A percentile compares a stretch with the other conserved stretches of the same genome.
These are phyloP conservation scores for Illadopsis cleaveri DNA, from an alignment of 2,113 vertebrate genomes.

Conservation along the genomic window DNA sequence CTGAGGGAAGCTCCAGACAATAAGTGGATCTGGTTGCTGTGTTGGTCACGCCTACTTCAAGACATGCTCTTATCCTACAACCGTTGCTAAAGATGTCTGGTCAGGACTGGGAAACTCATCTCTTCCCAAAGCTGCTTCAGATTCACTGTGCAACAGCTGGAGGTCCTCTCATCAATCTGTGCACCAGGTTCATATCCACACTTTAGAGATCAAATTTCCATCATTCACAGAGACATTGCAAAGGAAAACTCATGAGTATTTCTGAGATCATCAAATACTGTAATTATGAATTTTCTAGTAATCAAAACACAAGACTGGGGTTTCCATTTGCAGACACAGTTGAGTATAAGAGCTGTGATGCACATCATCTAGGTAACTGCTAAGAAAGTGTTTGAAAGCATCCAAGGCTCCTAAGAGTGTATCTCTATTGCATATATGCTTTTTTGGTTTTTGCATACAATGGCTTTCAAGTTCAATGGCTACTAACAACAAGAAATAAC, in stretches of 20 bases:
- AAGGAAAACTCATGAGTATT: neutral
- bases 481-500: neutral
- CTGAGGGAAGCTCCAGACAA: accelerated
- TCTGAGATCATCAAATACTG: neutral
- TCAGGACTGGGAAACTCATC: neutral
- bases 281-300: neutral
- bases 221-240: neutral
- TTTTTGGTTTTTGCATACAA: neutral
- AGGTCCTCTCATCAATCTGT: neutral
- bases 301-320: neutral
- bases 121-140: neutral
- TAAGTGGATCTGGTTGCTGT: neutral
- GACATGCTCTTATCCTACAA: neutral
- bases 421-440: neutral
- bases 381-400: neutral
- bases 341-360: neutral
- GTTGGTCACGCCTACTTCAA: neutral
- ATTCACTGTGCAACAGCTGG: too few species aligned
- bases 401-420: neutral
- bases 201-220: neutral
- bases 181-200: neutral
- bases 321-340: neutral
- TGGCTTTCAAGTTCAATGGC: conserved; percentile 1
- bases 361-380: neutral
- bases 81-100: accelerated